Percentiles rank a stretch among this genome's conserved stretches.
phyloP scores from a whole-genome alignment of 2,888 invertebrate species.

The Labia minor region DNA sequence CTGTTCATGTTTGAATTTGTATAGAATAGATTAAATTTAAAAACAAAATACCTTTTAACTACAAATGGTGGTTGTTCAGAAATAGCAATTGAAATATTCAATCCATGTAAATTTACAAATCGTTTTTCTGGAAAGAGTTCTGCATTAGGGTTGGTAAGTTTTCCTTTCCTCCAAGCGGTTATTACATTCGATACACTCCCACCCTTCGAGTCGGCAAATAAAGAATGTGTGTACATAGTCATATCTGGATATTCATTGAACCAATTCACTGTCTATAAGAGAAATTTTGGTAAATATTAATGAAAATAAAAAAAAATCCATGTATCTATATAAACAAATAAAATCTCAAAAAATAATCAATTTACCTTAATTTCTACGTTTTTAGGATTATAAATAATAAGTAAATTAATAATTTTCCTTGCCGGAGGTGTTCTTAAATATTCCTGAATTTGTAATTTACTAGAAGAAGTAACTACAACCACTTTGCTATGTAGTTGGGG shows the following conservation, averaged over 20 bases:
- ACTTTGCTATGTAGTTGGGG: neutral
- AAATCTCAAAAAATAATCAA: neutral
- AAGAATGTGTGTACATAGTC: slow-evolving; percentile 60
- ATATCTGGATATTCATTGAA: slow-evolving; percentile 43
- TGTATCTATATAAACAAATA: neutral
- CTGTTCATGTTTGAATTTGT: too few relatives aligned
- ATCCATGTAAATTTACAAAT: slow-evolving; percentile 57
- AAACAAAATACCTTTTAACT: slow-evolving; percentile 46
- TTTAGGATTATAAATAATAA: neutral
- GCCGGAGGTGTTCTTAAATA: neutral
- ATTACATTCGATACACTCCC: slow-evolving; percentile 54
- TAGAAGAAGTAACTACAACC: neutral
- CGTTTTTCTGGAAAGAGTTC: slow-evolving; percentile 62
- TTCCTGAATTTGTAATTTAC: neutral
- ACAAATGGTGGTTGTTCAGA: slow-evolving; percentile 64
- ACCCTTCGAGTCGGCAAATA: slow-evolving; percentile 63
- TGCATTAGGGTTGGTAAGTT: slow-evolving; percentile 48
- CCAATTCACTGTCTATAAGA: neutral
- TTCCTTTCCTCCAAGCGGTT: slow-evolving; percentile 58
- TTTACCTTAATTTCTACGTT: neutral
- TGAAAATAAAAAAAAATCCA: neutral
- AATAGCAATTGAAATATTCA: slow-evolving; percentile 57
- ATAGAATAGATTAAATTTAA: too few relatives aligned
- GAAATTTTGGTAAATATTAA: neutral
- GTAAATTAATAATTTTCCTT: neutral